Percentiles rank a stretch among this genome's conserved stretches.
Evolutionary conservation across 2,888 invertebrate genomes (phyloP).

Genomic region (Halocaridina rubra): DNA sequence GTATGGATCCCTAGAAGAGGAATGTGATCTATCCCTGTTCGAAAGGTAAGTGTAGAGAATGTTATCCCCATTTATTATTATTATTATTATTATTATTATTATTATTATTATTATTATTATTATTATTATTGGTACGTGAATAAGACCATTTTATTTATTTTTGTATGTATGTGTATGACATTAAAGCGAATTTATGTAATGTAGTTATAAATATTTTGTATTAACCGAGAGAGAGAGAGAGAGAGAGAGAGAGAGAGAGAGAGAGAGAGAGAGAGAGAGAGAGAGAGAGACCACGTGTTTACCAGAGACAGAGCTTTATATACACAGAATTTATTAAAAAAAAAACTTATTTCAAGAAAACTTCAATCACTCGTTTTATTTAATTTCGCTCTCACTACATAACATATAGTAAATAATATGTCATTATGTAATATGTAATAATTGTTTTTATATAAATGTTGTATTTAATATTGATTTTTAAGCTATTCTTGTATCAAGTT

Average conservation of each 20-base stretch:
- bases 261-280: neutral
- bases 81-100: neutral
- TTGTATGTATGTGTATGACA: neutral
- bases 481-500: too few species aligned
- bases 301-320: too few species aligned
- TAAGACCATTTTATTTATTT: neutral
- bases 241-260: neutral
- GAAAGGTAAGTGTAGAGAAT: neutral
- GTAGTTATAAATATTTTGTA: neutral
- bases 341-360: too few species aligned
- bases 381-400: too few species aligned
- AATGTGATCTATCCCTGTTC: neutral
- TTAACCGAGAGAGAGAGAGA: neutral
- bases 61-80: neutral
- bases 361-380: too few species aligned
- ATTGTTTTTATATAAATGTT: too few species aligned
- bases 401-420: too few species aligned
- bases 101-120: neutral
- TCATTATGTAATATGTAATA: too few species aligned
- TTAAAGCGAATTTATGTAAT: too few species aligned
- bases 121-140: neutral
- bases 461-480: too few species aligned
- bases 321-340: too few species aligned
- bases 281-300: neutral
- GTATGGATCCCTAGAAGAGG: neutral